Percentiles rank a stretch among this genome's conserved stretches.
Evolutionary conservation across 1,140 invertebrate genomes (phyloP).

Genomic region (Solenopsis fugax): DNA sequence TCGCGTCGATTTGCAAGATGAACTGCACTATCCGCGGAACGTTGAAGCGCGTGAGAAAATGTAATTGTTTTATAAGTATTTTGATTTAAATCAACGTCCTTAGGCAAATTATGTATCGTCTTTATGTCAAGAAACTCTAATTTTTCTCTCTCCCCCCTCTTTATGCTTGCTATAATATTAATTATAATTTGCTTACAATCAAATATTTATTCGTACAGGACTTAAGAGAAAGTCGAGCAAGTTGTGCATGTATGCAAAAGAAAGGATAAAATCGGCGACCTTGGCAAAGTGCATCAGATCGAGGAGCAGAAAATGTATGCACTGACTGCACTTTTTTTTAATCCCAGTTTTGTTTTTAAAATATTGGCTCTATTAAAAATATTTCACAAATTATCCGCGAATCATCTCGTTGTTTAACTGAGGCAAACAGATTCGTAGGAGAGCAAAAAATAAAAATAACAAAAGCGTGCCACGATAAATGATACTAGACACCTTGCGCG

Average conservation of each 20-base stretch:
- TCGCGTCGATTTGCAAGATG: neutral
- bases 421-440: neutral
- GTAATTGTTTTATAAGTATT: neutral
- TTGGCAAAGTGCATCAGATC: constrained; percentile 5
- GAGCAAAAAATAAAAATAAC: constrained; percentile 12
- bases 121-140: neutral
- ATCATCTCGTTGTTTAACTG: neutral
- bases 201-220: neutral
- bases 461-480: constrained; percentile 14
- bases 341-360: neutral
- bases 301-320: constrained; percentile 16
- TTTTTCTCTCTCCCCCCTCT: neutral
- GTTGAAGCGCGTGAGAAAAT: neutral
- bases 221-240: neutral
- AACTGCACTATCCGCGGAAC: neutral
- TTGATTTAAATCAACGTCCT: neutral
- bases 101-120: neutral
- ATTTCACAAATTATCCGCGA: neutral
- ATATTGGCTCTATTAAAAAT: constrained; percentile 2
- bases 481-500: constrained; percentile 8
- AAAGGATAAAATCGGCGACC: constrained; percentile 22
- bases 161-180: neutral
- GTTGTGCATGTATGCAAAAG: neutral
- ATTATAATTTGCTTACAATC: neutral
- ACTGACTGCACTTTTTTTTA: constrained; percentile 10